Evolutionary conservation across 37 sponge, comb jelly and placozoan genomes (phyloP).

Genomic region (Chondrosia reniformis): DNA sequence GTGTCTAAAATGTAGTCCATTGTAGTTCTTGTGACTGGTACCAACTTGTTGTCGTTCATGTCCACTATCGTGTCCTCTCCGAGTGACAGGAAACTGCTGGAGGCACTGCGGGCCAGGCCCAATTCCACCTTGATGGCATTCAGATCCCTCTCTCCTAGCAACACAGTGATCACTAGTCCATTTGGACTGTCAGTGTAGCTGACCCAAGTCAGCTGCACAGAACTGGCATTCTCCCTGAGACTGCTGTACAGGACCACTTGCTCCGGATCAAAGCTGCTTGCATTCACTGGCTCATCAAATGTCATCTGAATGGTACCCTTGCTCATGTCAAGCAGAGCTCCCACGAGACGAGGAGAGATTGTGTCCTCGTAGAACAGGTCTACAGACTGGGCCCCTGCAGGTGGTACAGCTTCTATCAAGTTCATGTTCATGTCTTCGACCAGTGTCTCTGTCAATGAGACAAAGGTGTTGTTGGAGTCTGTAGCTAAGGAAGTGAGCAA

Average conservation of each 20-base stretch:
- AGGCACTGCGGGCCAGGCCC: slow-evolving; percentile 14
- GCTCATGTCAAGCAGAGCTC: slow-evolving; percentile 48
- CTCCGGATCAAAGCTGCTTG: slow-evolving; percentile 50
- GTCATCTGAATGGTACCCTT: slow-evolving; percentile 49
- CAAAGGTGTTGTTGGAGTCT: slow-evolving; percentile 56
- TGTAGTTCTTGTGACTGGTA: background rate
- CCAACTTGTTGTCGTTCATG: slow-evolving; percentile 41
- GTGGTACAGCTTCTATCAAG: slow-evolving; percentile 44
- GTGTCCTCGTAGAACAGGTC: slow-evolving; percentile 36
- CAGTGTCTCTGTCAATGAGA: slow-evolving; percentile 40
- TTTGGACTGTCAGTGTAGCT: slow-evolving; percentile 10
- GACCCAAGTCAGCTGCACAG: background rate
- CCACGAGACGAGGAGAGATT: slow-evolving; percentile 47
- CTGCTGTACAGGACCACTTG: slow-evolving; percentile 36
- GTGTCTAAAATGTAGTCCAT: slow-evolving; percentile 9
- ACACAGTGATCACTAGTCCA: slow-evolving; percentile 3
- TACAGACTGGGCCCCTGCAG: slow-evolving; percentile 39
- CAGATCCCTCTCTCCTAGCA: slow-evolving; percentile 21
- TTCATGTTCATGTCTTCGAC: slow-evolving; percentile 80
- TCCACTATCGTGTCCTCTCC: slow-evolving; percentile 13
- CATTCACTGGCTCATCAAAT: slow-evolving; percentile 78
- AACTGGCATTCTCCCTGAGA: background rate
- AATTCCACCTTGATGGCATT: slow-evolving; percentile 38
- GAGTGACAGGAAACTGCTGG: slow-evolving; percentile 29
- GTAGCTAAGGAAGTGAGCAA: slow-evolving; percentile 74